phyloP scores from a whole-genome alignment of 1,140 invertebrate genomes.

The Drosophila gunungcola region DNA sequence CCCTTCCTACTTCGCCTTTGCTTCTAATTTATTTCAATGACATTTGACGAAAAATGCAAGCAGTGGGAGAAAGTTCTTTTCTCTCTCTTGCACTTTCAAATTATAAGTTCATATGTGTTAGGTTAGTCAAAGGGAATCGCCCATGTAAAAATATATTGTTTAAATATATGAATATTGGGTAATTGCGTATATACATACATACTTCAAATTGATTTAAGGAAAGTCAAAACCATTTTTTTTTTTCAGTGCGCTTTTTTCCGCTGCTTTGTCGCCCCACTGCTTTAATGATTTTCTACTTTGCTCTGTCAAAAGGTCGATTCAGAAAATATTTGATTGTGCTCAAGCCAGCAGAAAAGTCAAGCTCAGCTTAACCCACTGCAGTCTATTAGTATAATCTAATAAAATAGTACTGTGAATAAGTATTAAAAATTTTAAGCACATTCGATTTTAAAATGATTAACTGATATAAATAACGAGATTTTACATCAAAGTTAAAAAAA shows the following conservation, averaged over 20 bases:
- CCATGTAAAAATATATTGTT: too few relatives aligned
- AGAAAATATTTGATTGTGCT: slow-evolving; percentile 21
- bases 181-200: too few relatives aligned
- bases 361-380: slow-evolving; percentile 18
- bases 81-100: background rate
- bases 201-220: too few relatives aligned
- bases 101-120: too few relatives aligned
- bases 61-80: slow-evolving; percentile 45
- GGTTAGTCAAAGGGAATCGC: too few relatives aligned
- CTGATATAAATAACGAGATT: too few relatives aligned
- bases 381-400: too few relatives aligned
- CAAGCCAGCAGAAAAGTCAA: slow-evolving; percentile 21
- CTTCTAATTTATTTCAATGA: slow-evolving; percentile 82
- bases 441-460: too few relatives aligned
- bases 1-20: background rate
- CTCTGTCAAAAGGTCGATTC: slow-evolving; percentile 44
- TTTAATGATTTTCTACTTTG: slow-evolving; percentile 26
- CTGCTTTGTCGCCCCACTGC: slow-evolving; percentile 2
- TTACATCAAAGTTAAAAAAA: background rate
- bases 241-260: background rate
- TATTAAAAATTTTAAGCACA: too few relatives aligned
- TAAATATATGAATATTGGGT: too few relatives aligned
- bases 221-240: background rate
- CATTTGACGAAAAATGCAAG: slow-evolving; percentile 61
- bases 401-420: too few relatives aligned